Percentiles rank a stretch among this genome's conserved stretches.
phyloP scores from a whole-genome alignment of 2,113 vertebrate species.

The Globicephala melas region DNA sequence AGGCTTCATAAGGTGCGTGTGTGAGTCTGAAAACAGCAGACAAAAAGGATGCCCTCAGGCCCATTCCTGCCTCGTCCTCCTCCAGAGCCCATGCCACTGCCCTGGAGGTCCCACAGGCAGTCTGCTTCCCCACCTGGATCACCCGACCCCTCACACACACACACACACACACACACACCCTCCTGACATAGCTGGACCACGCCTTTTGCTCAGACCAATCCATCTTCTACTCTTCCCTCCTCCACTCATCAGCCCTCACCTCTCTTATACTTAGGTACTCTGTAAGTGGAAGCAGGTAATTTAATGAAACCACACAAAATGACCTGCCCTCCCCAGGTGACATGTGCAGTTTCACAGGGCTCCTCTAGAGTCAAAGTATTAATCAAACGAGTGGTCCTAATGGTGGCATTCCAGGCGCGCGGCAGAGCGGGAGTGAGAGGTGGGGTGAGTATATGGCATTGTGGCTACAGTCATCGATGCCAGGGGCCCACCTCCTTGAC shows the following conservation, averaged over 20 bases:
- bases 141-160: background rate
- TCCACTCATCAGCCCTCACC: background rate
- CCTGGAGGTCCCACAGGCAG: background rate
- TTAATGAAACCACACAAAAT: background rate
- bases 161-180: background rate
- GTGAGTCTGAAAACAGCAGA: background rate
- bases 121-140: background rate
- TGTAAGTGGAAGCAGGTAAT: background rate
- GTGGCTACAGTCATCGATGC: rapidly evolving
- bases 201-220: background rate
- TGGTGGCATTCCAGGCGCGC: background rate
- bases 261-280: background rate
- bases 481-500: rapidly evolving
- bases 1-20: background rate
- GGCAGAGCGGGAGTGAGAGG: background rate
- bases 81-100: background rate
- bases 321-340: background rate
- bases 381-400: background rate
- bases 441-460: background rate
- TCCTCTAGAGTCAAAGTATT: background rate
- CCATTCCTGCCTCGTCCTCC: background rate
- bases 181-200: background rate
- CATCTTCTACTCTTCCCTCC: background rate
- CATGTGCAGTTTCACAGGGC: background rate
- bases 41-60: background rate